A percentile compares a stretch with the other conserved stretches of the same genome.
phyloP scores from a whole-genome alignment of 1,140 invertebrate genomes.

The Heliconius nattereri region DNA sequence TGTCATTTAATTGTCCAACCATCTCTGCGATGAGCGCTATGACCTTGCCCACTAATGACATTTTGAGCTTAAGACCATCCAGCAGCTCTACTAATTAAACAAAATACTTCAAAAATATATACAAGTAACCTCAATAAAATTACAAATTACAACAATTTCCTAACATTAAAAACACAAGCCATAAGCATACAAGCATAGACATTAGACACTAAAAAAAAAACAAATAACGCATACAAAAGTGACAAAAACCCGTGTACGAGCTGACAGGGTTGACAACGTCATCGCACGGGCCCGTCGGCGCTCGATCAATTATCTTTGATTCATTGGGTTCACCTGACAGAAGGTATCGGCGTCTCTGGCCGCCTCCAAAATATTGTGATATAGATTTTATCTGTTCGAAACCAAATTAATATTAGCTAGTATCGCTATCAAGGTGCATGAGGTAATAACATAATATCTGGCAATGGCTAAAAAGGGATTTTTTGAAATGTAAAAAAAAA shows the following conservation, averaged over 20 bases:
- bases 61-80: too few species aligned
- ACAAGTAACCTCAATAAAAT: constrained; percentile 8
- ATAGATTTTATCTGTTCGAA: constrained; percentile 62
- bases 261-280: constrained; percentile 60
- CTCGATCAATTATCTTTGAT: constrained; percentile 68
- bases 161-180: constrained; percentile 34
- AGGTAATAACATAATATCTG: too few species aligned
- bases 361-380: constrained; percentile 67
- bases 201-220: constrained; percentile 32
- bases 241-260: constrained; percentile 62
- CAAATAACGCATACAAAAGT: constrained; percentile 56
- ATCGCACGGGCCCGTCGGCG: constrained; percentile 55
- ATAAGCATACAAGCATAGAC: constrained; percentile 38
- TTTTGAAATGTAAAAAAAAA: too few species aligned
- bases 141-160: constrained; percentile 29
- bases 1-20: too few species aligned
- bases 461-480: too few species aligned
- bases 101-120: neutral
- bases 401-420: constrained; percentile 55
- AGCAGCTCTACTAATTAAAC: neutral
- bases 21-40: too few species aligned
- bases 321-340: constrained; percentile 65
- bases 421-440: neutral
- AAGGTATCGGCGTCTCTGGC: constrained; percentile 57
- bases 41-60: too few species aligned